A percentile compares a stretch with the other conserved stretches of the same genome.
Evolutionary conservation across 2,113 vertebrate species (phyloP).

Genomic region (Apteryx mantelli): DNA sequence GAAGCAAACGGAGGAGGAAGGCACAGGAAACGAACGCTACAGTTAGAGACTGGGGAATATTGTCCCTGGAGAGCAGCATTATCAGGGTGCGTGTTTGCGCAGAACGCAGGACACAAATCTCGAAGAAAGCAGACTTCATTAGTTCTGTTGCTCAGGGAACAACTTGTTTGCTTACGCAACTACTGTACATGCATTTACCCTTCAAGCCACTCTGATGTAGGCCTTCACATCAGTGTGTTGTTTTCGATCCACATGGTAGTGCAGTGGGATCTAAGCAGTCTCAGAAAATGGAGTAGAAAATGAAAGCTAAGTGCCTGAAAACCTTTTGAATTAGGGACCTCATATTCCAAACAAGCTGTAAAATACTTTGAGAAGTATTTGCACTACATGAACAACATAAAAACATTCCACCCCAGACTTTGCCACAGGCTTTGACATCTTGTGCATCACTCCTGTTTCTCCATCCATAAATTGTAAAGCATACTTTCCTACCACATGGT

Average conservation of each 20-base stretch:
- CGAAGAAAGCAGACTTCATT: neutral
- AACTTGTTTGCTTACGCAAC: slow-evolving; percentile 24
- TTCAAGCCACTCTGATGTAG: neutral
- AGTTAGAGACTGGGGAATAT: rapidly evolving
- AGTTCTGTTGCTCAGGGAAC: slow-evolving; percentile 33
- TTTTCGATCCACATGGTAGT: rapidly evolving
- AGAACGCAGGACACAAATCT: neutral
- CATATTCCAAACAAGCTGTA: rapidly evolving
- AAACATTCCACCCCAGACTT: neutral
- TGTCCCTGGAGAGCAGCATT: neutral
- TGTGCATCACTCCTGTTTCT: neutral
- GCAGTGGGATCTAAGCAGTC: rapidly evolving
- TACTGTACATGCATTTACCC: neutral
- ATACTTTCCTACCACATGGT: rapidly evolving
- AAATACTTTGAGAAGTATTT: neutral
- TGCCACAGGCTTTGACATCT: neutral
- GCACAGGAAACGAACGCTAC: neutral
- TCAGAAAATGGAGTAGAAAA: neutral
- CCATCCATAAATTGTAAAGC: neutral
- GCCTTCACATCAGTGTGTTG: rapidly evolving
- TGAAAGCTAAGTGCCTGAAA: neutral
- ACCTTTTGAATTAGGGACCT: neutral
- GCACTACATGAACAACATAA: rapidly evolving
- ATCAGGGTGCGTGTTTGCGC: neutral
- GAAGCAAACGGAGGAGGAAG: neutral